Evolutionary conservation across 2,797 vertebrate genomes (phyloP).

Genomic region (Falco columbarius): DNA sequence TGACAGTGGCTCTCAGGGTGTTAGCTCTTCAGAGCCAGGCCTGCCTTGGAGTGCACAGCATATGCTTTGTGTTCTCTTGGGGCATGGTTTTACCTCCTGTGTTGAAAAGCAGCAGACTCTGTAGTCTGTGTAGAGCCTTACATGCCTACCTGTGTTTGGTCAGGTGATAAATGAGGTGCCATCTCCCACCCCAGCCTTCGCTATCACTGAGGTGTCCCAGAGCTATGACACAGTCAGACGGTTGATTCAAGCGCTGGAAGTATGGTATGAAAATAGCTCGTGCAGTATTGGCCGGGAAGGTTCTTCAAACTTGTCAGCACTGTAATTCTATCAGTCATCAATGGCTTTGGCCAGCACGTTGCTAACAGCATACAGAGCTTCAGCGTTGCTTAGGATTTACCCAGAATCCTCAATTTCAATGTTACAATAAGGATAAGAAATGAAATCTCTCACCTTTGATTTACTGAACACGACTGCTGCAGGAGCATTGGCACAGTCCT

Average conservation of each 20-base stretch:
- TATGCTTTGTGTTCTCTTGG: not conserved
- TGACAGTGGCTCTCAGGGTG: not conserved
- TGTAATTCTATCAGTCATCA: not conserved
- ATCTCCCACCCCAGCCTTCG: not conserved
- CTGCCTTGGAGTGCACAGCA: not conserved
- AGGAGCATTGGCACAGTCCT: not conserved
- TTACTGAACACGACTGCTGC: not conserved
- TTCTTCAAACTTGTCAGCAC: not conserved
- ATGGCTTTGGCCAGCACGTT: not conserved
- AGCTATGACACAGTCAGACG: not conserved
- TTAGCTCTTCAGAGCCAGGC: not conserved
- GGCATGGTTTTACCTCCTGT: not conserved
- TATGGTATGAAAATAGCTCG: not conserved
- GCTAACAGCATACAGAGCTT: not conserved
- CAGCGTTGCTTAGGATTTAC: not conserved
- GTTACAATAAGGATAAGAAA: not conserved
- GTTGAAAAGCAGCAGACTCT: not conserved
- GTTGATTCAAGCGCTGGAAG: not conserved
- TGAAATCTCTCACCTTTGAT: not conserved
- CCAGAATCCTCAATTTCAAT: not conserved
- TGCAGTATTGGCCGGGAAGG: not conserved
- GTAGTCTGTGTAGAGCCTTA: not conserved
- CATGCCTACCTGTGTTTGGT: not conserved
- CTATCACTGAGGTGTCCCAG: not conserved
- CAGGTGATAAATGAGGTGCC: not conserved